Conservation (phyloP, 1,140 invertebrate genomes). For the Bombus ignitus region DNA sequence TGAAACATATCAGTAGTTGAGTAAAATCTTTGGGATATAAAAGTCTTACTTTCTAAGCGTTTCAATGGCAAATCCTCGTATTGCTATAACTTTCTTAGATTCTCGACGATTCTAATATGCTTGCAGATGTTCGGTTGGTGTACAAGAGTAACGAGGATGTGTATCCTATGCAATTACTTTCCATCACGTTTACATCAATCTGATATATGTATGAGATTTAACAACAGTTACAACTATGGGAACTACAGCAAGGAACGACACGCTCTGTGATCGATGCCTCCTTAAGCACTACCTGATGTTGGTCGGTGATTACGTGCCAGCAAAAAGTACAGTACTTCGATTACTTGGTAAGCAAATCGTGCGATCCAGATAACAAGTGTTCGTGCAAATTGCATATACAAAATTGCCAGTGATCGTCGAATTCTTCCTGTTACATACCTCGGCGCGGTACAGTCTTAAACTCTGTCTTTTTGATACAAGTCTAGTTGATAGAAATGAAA, state of each 20-base stretch:
- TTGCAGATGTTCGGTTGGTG: not conserved
- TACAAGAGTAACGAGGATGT: not conserved
- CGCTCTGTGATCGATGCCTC: not conserved
- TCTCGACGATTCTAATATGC: no score
- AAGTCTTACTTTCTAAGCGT: slow-evolving; percentile 72
- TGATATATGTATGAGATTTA: no score
- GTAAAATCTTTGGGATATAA: slow-evolving; percentile 75
- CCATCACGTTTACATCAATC: not conserved
- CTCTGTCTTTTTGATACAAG: not conserved
- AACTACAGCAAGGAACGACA: not conserved
- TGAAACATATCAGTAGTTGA: slow-evolving; percentile 51
- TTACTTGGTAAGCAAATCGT: not conserved
- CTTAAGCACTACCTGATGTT: not conserved
- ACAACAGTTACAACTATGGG: no score
- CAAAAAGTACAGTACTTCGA: not conserved
- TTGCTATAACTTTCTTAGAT: no score
- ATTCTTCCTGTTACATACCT: not conserved
- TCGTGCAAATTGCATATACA: not conserved
- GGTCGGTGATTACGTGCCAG: not conserved
- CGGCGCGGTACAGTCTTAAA: not conserved
- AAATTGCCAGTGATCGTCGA: no score
- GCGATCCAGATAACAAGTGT: slow-evolving; percentile 9
- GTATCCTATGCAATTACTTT: no score
- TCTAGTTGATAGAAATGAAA: not conserved
- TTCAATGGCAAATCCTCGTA: not conserved